Evolutionary conservation across 2,797 vertebrate genomes (phyloP), one percentile per base, ranked within the genome.

Genomic region (Esox masquinongy): DNA sequence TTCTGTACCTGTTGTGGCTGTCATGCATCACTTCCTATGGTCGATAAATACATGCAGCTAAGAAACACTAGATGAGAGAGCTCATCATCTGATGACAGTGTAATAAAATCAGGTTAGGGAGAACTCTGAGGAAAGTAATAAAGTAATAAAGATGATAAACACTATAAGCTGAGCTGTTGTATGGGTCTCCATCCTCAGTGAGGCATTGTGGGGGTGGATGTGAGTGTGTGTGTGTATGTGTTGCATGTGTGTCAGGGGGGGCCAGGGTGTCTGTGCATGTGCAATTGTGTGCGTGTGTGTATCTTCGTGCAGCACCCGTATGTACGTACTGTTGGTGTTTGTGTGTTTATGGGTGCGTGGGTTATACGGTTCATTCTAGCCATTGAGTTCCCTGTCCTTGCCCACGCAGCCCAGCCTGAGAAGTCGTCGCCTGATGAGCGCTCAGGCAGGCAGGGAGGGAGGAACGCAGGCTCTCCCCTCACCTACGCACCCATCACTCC

Each of bases 31-130:
- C 80, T 78, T 82, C 74, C 83, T 17, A 15, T 72, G 77, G 84
- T 86, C 56, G 84, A 86, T 87, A 84, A 76, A 87, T 85, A 79
- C 79, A 84, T 34, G 79, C 51, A 39, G 70, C 4, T 14, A n/a
- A 36, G 79, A 79, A 87, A 72, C 77, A 74, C 77, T 81, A 84
- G 84, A 88, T 86, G 83, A 90, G 84, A 88, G 83, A 88, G 88
- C 88, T 90, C 88, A 93, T 92, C 90, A 88, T 91, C 84, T 90
- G 91, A 91, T 88, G 88, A 90, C 90, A 91, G 85, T 84, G 88
- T 90, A 88, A 92, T 91, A 91, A 92, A 93, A 92, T 92, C 88
- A 88, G 86, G 87, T 92, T 91, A 90, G 90, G 85, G 88, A 89
- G 88, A 92, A 90, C 87, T 90, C 85, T 87, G 80, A 76, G 89